Base-by-base conservation (phyloP, 2,113 vertebrate species). In the Bambusicola thoracicus region DNA sequence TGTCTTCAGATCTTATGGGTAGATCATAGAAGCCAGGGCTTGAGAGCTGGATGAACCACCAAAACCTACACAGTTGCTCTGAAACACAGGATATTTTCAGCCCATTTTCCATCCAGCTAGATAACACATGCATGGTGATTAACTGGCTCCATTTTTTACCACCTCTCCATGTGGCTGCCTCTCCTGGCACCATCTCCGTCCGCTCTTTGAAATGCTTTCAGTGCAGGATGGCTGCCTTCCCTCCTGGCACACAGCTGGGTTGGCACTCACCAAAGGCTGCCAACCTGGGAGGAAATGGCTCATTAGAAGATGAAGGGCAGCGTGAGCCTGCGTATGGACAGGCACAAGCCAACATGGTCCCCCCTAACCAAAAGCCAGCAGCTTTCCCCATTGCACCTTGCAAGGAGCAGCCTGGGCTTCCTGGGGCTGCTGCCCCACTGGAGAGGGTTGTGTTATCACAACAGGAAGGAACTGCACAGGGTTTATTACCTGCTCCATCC, bases 1-100 rank as follows among this genome's bases (percentile, higher is more conserved):
- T n/a, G n/a, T 79, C 93, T 69, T 44, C 44, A 25, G 1, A 4
- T 76, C 24, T 68, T 32, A 70, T 41, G 63, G 63, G 51, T 40
- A 34, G 75, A 34, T 27, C 13, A 49, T 12, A 12, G 24, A 25
- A 49, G 48, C 48, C 25, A 27, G 25, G 49, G 49, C 49, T 51
- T 29, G 69, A 86, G 92, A 86, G 92, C 61, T 75, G 65, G 56
- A 69, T 56, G 65, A 59, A 78, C 70, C 61, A 32, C 53, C 0
- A 3, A 75, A 93, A 94, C 36, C 65, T 11, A 30, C 46, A 67
- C 0, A 2, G 43, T 79, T 61, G 51, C 66, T 90, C 81, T 73
- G 87, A 89, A 95, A 82, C n/a, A 58, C 40, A 56, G 48, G 89
- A 40, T 76, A 82, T 87, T 92, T 94, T 82, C 89, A 80, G 74